Conservation (phyloP, 2,888 invertebrate species). For the Pegoplata infirma region DNA sequence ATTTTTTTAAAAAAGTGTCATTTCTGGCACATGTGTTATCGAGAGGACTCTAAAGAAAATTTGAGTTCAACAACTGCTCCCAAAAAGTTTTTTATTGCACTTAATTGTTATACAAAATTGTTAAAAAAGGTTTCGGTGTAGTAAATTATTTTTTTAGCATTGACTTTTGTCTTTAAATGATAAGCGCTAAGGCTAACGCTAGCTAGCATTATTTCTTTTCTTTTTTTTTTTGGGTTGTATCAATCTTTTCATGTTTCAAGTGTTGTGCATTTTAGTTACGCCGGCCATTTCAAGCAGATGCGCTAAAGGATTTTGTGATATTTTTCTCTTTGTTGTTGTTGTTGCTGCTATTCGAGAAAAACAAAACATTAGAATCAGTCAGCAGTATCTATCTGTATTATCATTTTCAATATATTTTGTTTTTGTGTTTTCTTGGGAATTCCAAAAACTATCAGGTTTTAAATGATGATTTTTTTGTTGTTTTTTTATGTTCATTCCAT, state of each 20-base stretch:
- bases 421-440: conserved; percentile 50
- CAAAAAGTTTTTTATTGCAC: too few relatives aligned
- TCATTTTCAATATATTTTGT: conserved; percentile 19
- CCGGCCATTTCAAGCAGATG: conserved; percentile 49
- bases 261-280: conserved; percentile 55
- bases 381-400: too few relatives aligned
- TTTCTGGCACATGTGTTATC: too few relatives aligned
- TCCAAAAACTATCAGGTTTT: conserved; percentile 56
- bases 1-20: too few relatives aligned
- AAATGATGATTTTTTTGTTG: conserved; percentile 31
- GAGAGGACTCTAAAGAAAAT: too few relatives aligned
- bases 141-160: conserved; percentile 27
- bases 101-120: too few relatives aligned
- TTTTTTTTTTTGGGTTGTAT: not conserved
- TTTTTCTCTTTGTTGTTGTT: too few relatives aligned
- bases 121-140: too few relatives aligned
- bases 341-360: not conserved
- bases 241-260: not conserved
- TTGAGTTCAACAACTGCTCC: too few relatives aligned
- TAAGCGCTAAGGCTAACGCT: conserved; percentile 14
- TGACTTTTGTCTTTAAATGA: conserved; percentile 47
- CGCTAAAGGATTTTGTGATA: conserved; percentile 57
- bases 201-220: not conserved
- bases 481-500: too few relatives aligned
- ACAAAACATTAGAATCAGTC: conserved; percentile 11